Evolutionary conservation across 2,888 invertebrate species (phyloP), one percentile per base, ranked within the genome.

Genomic region (Odiellus spinosus): DNA sequence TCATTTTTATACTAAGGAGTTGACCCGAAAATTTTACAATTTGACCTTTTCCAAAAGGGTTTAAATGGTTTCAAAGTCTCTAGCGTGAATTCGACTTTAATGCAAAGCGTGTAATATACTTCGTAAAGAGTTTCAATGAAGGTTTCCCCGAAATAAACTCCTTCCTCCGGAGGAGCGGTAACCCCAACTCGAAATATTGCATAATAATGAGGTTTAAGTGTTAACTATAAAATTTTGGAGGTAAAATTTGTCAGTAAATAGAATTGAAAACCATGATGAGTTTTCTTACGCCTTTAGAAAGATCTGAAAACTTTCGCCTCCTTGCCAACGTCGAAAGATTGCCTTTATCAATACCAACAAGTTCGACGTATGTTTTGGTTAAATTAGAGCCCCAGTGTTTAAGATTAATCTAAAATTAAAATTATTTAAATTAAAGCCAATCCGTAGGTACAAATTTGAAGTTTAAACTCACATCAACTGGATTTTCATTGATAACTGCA

Each of bases 401-500:
- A 20, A 58, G 48, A 42, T 49, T 50, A 18, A 58, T 51, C 55
- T 55, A 26, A n/a, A 40, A 46, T 48, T 32, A 21, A 48, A 39
- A 43, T 21, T 4, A 49, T 44, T 17, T 45, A 40, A 26, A 39
- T n/a, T n/a, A n/a, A n/a, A n/a, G n/a, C n/a, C n/a, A n/a, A n/a
- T n/a, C n/a, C n/a, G n/a, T n/a, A n/a, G n/a, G n/a, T n/a, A n/a
- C n/a, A n/a, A n/a, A n/a, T n/a, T n/a, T n/a, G n/a, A n/a, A n/a
- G n/a, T n/a, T n/a, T n/a, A n/a, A 17, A 48, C 73, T 71, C 56
- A 84, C 73, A 57, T 75, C 72, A 26, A 82, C 76, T 11, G 83
- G 82, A 67, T 84, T 84, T 53, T 75, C 73, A 66, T 85, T 85
- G 56, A 76, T 70, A 33, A 84, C 63, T 26, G 79, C 74, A 64